Evolutionary conservation across 53 echinoderm and acorn worm genomes (phyloP).

Genomic region (Paracentrotus lividus): DNA sequence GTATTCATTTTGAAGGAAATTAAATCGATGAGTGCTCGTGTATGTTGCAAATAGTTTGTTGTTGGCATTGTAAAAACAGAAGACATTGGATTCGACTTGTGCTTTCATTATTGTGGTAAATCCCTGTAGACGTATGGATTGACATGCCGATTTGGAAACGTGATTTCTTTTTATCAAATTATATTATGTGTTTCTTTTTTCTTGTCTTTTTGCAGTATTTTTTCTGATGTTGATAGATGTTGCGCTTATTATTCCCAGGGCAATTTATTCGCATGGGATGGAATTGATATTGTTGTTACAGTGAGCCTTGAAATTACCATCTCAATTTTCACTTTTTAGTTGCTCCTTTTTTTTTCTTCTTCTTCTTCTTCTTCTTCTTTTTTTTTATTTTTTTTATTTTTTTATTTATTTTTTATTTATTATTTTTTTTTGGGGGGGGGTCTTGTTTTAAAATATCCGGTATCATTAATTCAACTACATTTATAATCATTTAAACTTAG

Average conservation of each 20-base stretch:
- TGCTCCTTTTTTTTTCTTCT: background rate
- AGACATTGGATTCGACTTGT: slow-evolving; percentile 1
- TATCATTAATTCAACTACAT: background rate
- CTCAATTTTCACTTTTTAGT: background rate
- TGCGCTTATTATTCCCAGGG: background rate
- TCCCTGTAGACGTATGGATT: slow-evolving; percentile 39
- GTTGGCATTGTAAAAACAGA: background rate
- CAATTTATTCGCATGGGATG: background rate
- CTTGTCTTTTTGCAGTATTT: background rate
- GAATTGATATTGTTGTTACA: background rate
- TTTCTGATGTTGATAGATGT: background rate
- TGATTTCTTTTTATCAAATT: slow-evolving; percentile 46
- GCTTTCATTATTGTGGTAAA: background rate
- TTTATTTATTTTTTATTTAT: background rate
- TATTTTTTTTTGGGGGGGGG: background rate
- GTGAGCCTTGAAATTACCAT: background rate
- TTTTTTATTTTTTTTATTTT: background rate
- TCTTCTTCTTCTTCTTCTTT: background rate
- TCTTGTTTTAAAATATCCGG: background rate
- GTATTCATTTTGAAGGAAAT: slow-evolving; percentile 22
- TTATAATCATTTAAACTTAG: too few relatives aligned
- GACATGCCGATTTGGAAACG: slow-evolving; percentile 21
- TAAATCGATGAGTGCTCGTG: slow-evolving; percentile 26
- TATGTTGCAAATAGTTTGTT: slow-evolving; percentile 40
- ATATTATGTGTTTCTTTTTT: slow-evolving; percentile 5